Evolutionary conservation across 92 coral and sea anemone species (phyloP).

Genomic region (Epizoanthus stellaris): DNA sequence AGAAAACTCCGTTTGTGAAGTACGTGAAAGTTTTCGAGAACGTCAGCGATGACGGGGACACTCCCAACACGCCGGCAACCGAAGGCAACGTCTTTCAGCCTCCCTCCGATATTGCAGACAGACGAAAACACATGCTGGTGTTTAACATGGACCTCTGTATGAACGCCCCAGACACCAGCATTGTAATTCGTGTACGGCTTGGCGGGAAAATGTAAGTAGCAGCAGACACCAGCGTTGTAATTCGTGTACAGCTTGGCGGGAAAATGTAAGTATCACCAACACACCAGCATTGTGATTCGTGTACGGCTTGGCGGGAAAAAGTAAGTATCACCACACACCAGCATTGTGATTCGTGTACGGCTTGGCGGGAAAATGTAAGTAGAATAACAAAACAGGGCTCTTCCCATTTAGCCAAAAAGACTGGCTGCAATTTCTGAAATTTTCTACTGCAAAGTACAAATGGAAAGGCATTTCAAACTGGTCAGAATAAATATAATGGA

Average conservation of each 20-base stretch:
- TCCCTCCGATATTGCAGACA: conserved; percentile 75
- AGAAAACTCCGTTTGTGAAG: conserved; percentile 87
- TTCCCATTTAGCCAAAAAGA: neutral
- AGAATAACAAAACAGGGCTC: no score
- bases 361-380: no score
- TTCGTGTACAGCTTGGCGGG: no score
- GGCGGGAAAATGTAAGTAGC: conserved; percentile 93
- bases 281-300: no score
- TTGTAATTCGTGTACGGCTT: conserved; percentile 83
- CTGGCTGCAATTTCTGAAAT: neutral
- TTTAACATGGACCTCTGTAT: conserved; percentile 86
- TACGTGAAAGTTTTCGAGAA: conserved; percentile 89
- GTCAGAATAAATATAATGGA: no score
- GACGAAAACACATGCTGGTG: conserved; percentile 88
- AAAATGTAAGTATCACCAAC: no score
- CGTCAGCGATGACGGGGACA: conserved; percentile 81
- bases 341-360: no score
- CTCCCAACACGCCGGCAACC: conserved; percentile 78
- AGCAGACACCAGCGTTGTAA: no score
- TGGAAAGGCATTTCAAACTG: no score
- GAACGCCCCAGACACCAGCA: conserved; percentile 89
- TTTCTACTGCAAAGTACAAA: no score
- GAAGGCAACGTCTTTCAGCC: conserved; percentile 73
- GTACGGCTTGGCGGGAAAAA: no score
- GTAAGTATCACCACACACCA: no score